Evolutionary conservation across 1,140 invertebrate species (phyloP).

Genomic region (Papilio glaucus): DNA sequence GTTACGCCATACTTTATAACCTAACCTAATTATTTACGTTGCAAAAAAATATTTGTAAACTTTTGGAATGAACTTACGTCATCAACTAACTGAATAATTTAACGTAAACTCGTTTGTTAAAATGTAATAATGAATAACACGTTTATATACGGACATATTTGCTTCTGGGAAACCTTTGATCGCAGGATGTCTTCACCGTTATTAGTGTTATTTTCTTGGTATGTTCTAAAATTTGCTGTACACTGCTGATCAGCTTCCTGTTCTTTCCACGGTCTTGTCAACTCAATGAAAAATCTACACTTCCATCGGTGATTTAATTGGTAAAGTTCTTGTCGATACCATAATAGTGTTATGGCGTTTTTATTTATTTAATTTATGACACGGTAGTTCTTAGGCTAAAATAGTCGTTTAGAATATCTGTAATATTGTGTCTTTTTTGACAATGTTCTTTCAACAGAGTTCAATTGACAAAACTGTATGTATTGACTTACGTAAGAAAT

Average conservation of each 20-base stretch:
- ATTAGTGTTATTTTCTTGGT: conserved; percentile 38
- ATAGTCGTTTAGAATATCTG: no score
- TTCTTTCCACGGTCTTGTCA: conserved; percentile 31
- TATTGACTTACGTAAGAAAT: no score
- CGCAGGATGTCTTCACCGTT: conserved; percentile 41
- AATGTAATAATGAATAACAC: conserved; percentile 18
- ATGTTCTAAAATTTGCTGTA: conserved; percentile 38
- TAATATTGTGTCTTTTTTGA: no score
- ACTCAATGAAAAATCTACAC: conserved; percentile 5
- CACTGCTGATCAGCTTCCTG: conserved; percentile 39
- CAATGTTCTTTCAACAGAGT: no score
- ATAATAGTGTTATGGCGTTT: not conserved
- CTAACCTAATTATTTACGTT: not conserved
- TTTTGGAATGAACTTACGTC: conserved; percentile 3
- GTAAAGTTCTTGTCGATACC: not conserved
- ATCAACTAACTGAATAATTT: conserved; percentile 14
- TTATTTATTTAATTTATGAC: not conserved
- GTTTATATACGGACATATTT: conserved; percentile 7
- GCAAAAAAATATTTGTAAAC: not conserved
- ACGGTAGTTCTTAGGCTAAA: no score
- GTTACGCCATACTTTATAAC: not conserved
- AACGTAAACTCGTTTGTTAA: conserved; percentile 9
- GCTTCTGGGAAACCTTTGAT: conserved; percentile 46
- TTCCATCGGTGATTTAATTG: not conserved
- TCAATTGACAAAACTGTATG: no score